Conservation (phyloP, 1,140 invertebrate species). For the Drosophila mojavensis region DNA sequence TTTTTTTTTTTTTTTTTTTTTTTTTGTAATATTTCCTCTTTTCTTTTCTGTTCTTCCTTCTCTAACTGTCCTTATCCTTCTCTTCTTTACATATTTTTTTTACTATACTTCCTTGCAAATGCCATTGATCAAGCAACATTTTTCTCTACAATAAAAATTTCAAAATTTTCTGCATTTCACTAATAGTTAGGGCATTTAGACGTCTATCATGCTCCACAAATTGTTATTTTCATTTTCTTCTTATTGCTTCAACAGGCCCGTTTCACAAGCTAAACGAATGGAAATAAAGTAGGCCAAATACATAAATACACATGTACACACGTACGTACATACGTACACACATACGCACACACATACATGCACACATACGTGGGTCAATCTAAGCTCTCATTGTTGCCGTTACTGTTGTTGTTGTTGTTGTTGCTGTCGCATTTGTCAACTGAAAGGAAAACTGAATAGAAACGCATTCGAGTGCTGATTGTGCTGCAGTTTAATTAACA, state of each 20-base stretch:
- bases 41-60: too few relatives aligned
- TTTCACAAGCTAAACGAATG: constrained; percentile 55
- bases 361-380: constrained; percentile 26
- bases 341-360: constrained; percentile 11
- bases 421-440: constrained; percentile 72
- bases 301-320: constrained; percentile 7
- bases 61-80: too few relatives aligned
- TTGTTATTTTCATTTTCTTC: constrained; percentile 28
- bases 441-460: constrained; percentile 75
- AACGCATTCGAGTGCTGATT: constrained; percentile 57
- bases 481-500: constrained; percentile 37
- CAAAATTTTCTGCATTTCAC: too few relatives aligned
- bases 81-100: too few relatives aligned
- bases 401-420: constrained; percentile 13
- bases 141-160: too few relatives aligned
- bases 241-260: constrained; percentile 39
- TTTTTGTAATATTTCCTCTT: too few relatives aligned
- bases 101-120: too few relatives aligned
- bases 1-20: too few relatives aligned
- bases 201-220: background rate
- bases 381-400: constrained; percentile 33
- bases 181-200: constrained; percentile 8
- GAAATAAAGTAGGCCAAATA: constrained; percentile 76
- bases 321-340: constrained; percentile 3
- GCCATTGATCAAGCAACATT: too few relatives aligned